phyloP scores from a whole-genome alignment of 37 sponge, comb jelly and placozoan genomes.

The Oopsacas minuta region DNA sequence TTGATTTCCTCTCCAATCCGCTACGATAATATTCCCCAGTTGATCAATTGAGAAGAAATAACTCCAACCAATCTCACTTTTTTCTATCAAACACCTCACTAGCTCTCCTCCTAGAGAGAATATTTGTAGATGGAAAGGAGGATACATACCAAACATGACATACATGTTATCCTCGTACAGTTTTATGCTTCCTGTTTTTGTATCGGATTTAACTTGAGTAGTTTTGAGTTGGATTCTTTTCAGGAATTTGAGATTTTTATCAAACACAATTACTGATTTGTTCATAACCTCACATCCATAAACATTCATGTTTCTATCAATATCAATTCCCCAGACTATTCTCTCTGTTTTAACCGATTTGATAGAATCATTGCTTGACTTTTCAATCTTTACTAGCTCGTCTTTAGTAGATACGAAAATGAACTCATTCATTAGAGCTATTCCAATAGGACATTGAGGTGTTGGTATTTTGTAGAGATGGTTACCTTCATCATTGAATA shows the following conservation, averaged over 20 bases:
- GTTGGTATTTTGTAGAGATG: not conserved
- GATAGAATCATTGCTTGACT: not conserved
- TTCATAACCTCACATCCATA: not conserved
- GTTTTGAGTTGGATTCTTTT: constrained; percentile 8
- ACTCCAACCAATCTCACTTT: not conserved
- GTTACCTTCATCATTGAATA: not conserved
- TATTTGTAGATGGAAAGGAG: constrained; percentile 3
- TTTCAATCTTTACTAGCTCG: not conserved
- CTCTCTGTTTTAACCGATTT: constrained; percentile 5
- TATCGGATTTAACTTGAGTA: not conserved
- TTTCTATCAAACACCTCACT: not conserved
- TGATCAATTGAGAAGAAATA: not conserved
- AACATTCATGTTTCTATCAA: not conserved
- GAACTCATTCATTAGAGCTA: not conserved
- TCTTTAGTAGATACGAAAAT: not conserved
- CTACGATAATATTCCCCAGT: constrained; percentile 6
- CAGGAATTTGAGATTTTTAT: constrained; percentile 11
- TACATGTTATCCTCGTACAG: not conserved
- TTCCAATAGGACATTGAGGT: not conserved
- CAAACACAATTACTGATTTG: not conserved
- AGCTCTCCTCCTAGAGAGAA: constrained; percentile 15
- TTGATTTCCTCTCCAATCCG: not conserved
- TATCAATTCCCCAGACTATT: not conserved
- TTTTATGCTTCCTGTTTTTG: not conserved
- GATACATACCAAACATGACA: not conserved